These are phyloP conservation scores for Nephrotoma guestfalica DNA, from an alignment of 2,888 invertebrate genomes.

Conservation along the genomic window DNA sequence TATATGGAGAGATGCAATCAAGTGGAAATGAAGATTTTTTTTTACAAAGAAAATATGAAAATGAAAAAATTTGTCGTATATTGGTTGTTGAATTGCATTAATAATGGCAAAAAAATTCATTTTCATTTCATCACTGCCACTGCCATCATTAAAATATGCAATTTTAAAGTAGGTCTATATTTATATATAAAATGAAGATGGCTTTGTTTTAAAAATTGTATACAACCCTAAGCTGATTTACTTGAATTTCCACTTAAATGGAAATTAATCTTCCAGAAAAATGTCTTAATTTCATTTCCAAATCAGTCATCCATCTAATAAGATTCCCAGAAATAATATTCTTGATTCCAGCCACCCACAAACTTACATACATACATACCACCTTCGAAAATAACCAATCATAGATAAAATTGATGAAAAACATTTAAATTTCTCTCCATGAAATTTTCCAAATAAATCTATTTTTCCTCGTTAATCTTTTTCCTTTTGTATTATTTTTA, in stretches of 20 bases:
- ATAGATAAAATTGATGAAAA: neutral
- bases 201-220: neutral
- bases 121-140: neutral
- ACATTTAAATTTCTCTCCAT: neutral
- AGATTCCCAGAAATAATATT: neutral
- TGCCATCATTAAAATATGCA: neutral
- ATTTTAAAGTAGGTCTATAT: neutral
- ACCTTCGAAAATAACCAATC: neutral
- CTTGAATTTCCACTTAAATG: neutral
- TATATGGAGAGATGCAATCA: neutral
- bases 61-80: neutral
- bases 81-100: neutral
- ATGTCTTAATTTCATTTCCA: neutral
- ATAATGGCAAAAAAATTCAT: neutral
- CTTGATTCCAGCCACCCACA: neutral
- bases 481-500: neutral
- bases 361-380: neutral
- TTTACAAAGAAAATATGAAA: neutral
- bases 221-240: neutral
- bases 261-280: neutral
- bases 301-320: neutral
- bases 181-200: too few relatives aligned
- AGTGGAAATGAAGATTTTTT: neutral
- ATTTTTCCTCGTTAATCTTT: neutral
- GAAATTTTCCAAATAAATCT: neutral